Percentiles rank a stretch among this genome's conserved stretches.
Evolutionary conservation across 2,888 invertebrate species (phyloP).

Genomic region (Pseudoips prasinana): DNA sequence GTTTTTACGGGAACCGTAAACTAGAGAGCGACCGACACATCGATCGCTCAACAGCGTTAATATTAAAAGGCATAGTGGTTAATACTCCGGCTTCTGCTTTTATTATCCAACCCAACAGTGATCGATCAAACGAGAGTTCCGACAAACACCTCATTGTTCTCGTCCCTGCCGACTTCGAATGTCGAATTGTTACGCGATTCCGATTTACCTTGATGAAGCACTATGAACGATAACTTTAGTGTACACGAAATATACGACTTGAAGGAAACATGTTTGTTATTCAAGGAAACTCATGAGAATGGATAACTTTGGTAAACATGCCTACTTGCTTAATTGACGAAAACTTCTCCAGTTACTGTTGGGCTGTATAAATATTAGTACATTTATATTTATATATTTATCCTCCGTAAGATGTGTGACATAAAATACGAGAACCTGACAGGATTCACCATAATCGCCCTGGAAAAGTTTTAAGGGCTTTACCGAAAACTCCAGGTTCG

Average conservation of each 20-base stretch:
- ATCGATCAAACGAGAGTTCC: conserved; percentile 48
- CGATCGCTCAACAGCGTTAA: conserved; percentile 52
- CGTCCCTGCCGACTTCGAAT: conserved; percentile 32
- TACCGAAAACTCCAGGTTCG: too few species aligned
- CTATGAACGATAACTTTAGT: conserved; percentile 45
- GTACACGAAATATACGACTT: conserved; percentile 11
- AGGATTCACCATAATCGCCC: too few species aligned
- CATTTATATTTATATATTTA: too few species aligned
- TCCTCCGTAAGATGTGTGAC: too few species aligned
- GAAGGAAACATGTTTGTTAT: conserved; percentile 4
- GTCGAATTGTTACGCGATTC: conserved; percentile 35
- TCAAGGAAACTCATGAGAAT: conserved; percentile 1
- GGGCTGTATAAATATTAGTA: too few species aligned
- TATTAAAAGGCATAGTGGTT: conserved; percentile 51
- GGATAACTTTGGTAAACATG: too few species aligned
- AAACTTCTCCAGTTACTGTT: too few species aligned
- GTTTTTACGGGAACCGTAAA: conserved; percentile 70
- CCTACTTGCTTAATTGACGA: too few species aligned
- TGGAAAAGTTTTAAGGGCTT: too few species aligned
- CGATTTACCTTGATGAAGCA: conserved; percentile 52
- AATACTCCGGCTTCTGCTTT: conserved; percentile 39
- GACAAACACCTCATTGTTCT: conserved; percentile 48
- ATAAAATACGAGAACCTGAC: too few species aligned
- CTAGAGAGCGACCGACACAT: conserved; percentile 51
- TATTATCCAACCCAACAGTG: conserved; percentile 38